Percentiles rank a stretch among this genome's conserved stretches.
Evolutionary conservation across 2,797 vertebrate genomes (phyloP).

Genomic region (Fistularia commersonii): DNA sequence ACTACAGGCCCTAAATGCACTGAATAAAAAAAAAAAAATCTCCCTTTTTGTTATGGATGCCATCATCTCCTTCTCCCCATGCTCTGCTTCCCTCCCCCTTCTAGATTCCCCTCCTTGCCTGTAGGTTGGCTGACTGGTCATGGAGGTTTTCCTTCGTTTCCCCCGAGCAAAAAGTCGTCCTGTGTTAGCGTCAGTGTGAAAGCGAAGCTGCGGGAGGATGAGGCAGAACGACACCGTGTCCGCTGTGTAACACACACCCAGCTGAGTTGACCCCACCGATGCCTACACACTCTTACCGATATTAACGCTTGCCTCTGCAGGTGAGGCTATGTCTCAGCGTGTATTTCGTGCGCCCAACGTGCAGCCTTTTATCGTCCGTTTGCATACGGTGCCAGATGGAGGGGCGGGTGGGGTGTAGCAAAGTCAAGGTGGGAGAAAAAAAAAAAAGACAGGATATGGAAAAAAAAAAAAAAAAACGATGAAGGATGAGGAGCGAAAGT

Average conservation of each 20-base stretch:
- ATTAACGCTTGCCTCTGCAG: too few relatives aligned
- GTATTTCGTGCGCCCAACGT: too few relatives aligned
- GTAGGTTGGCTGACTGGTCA: conserved; percentile 29
- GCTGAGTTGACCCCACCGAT: conserved; percentile 23
- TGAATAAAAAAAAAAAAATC: background rate
- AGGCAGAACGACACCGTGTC: conserved; percentile 18
- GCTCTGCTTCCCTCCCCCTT: conserved; percentile 6
- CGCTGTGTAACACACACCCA: conserved; percentile 26
- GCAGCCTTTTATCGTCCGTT: conserved; percentile 6
- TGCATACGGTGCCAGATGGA: conserved; percentile 53
- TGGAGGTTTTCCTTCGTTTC: conserved; percentile 39
- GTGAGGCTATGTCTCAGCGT: too few relatives aligned
- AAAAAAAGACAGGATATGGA: conserved; percentile 10
- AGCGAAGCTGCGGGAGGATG: conserved; percentile 36
- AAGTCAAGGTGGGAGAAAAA: background rate
- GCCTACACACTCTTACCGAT: too few relatives aligned
- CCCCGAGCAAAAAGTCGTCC: conserved; percentile 52
- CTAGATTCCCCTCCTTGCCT: conserved; percentile 6
- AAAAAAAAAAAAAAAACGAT: conserved; percentile 8
- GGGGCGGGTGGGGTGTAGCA: conserved; percentile 46
- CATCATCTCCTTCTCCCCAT: conserved; percentile 20
- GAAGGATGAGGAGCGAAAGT: conserved; percentile 1
- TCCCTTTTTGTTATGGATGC: conserved; percentile 27
- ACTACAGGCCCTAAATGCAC: background rate
- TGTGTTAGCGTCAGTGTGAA: conserved; percentile 58